Evolutionary conservation across 2,113 vertebrate genomes (phyloP).

Genomic region (Cromileptes altivelis): DNA sequence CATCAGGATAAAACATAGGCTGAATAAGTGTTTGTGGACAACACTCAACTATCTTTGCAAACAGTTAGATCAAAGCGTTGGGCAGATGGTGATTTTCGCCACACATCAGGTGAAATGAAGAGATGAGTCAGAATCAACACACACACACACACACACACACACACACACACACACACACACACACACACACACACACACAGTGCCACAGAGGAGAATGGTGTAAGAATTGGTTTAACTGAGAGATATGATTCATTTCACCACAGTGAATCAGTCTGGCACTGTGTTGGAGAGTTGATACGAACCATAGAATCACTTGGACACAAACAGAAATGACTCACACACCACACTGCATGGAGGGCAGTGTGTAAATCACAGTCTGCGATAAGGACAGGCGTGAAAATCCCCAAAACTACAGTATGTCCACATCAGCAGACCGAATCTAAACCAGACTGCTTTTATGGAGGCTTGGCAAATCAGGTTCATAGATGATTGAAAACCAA

Average conservation of each 20-base stretch:
- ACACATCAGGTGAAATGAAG: slow-evolving; percentile 2
- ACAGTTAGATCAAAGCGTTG: neutral
- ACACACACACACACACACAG: too few relatives aligned
- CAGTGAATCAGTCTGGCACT: slow-evolving; percentile 57
- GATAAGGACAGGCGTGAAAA: slow-evolving; percentile 19
- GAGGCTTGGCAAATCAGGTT: neutral
- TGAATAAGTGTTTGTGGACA: slow-evolving; percentile 18
- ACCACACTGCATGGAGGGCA: slow-evolving; percentile 7
- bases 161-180: slow-evolving; percentile 6
- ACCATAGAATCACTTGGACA: slow-evolving; percentile 55
- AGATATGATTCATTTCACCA: slow-evolving; percentile 42
- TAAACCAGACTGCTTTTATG: neutral
- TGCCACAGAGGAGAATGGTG: slow-evolving; percentile 28
- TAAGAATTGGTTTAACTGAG: slow-evolving; percentile 30
- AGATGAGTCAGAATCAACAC: slow-evolving; percentile 21
- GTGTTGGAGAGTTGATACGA: slow-evolving; percentile 38
- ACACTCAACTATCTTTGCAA: slow-evolving; percentile 11
- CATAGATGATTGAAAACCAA: neutral
- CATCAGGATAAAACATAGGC: slow-evolving; percentile 6
- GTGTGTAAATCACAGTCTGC: slow-evolving; percentile 44
- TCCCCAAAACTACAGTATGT: slow-evolving; percentile 23
- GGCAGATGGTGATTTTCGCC: slow-evolving; percentile 21
- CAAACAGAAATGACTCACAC: slow-evolving; percentile 41
- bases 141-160: too few relatives aligned
- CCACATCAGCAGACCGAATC: slow-evolving; percentile 16